Base-by-base conservation (phyloP, 2,113 vertebrate species). In the Coptodon rendalli region DNA sequence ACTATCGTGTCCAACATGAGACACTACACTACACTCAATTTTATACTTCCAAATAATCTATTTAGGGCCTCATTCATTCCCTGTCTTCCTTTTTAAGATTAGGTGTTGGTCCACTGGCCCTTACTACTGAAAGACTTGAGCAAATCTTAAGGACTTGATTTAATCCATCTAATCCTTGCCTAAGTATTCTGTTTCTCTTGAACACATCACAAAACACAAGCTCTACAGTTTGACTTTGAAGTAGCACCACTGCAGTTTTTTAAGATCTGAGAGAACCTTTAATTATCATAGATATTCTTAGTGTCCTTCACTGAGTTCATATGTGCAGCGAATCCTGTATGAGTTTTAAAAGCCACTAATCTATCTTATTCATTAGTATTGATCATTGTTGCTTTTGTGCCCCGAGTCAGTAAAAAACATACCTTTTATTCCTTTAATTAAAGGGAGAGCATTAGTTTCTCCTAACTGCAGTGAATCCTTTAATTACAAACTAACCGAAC, bases 351-450 rank as follows among this genome's bases (percentile, higher is more conserved):
- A 87, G 66, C 82, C 57, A 12, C 76, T 89, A 66, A 90, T 83
- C 78, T 54, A 27, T 63, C 17, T 83, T 31, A 40, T 86, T 63
- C 40, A 56, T 38, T 57, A 45, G 34, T 66, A 93, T 91, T 80
- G 90, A 92, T 86, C 76, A 57, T 2, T 38, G 43, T 34, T 61
- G 19, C 68, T 66, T 83, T 87, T 61, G 80, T 90, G 54, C 24
- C 2, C 12, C 8, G 2, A 86, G 59, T 80, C 80, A 34, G 45
- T 83, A 71, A 91, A 81, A 90, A 85, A 7, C 13, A 86, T 63
- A 61, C 40, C 59, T 73, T 79, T 83, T 84, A 86, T 87, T 81
- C 40, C 81, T 85, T 89, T 90, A 91, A 91, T 86, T 91, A 89
- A 93, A 87, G 24, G 6, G 24, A 61, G 81, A 11, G 17, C 81